These are phyloP conservation scores for Lithophane leautieri DNA, from an alignment of 2,888 invertebrate genomes.

Conservation along the genomic window DNA sequence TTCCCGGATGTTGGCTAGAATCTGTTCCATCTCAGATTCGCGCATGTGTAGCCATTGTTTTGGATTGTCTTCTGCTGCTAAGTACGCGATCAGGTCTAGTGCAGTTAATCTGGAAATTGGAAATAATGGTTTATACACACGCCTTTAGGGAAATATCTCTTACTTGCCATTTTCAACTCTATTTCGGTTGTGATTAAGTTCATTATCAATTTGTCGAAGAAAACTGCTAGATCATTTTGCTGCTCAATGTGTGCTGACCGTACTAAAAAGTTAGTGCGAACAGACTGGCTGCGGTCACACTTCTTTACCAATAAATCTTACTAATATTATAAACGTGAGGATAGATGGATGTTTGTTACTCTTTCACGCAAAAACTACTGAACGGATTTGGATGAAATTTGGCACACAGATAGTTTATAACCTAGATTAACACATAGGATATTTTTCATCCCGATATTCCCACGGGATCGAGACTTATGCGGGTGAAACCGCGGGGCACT, in stretches of 20 bases:
- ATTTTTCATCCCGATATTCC: too few relatives aligned
- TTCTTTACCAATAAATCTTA: background rate
- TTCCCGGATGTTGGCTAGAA: constrained; percentile 94
- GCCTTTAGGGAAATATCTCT: background rate
- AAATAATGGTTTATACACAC: background rate
- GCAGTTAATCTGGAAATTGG: constrained; percentile 94
- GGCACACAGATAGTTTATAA: too few relatives aligned
- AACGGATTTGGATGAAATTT: too few relatives aligned
- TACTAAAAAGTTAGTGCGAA: background rate
- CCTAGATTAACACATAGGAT: too few relatives aligned
- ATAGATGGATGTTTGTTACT: too few relatives aligned
- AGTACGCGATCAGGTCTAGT: constrained; percentile 96
- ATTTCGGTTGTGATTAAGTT: background rate
- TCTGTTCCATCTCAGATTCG: constrained; percentile 96
- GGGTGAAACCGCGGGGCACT: too few relatives aligned
- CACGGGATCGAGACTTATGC: too few relatives aligned
- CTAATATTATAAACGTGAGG: too few relatives aligned
- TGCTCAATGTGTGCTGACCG: too few relatives aligned
- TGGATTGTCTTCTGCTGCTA: constrained; percentile 97
- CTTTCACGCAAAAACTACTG: too few relatives aligned
- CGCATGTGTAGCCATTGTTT: constrained; percentile 98
- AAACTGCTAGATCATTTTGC: background rate
- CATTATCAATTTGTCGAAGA: background rate
- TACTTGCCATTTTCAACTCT: background rate
- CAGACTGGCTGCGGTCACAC: background rate